Evolutionary conservation across 35 echinoderm and acorn worm genomes (phyloP), one percentile per base, ranked within the genome.

Genomic region (Apostichopus parvimensis): DNA sequence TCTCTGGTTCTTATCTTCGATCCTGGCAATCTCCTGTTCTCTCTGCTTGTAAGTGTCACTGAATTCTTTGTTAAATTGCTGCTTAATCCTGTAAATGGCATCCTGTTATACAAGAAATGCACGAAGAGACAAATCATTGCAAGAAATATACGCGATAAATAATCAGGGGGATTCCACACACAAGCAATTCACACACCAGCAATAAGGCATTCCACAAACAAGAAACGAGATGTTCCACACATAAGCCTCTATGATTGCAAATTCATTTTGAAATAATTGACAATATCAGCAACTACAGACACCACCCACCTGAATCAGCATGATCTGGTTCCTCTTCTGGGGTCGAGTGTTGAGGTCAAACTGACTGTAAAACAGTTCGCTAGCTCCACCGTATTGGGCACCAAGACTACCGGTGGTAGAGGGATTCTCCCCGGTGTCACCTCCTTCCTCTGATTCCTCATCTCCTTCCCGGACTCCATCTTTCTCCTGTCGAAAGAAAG

Each of bases 361-460:
- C 94, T 98, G 96, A 71, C 94, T 98, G 78, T 98, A 98, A 77
- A 98, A 98, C 12, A 95, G 87, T 6, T 95, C 92, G 66, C 91
- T 98, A 18, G 76, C 96, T 11, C 96, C 96, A 20, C 96, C 96
- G 79, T 78, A 98, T 87, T 94, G 90, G 15, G 92, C 92, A 2
- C 96, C 96, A n/a, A 98, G 94, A 60, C 93, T 95, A 25, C 96
- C 96, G 56, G 83, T 98, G 34, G 92, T 98, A 20, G 94, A 91
- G 9, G 94, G 92, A 54, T 95, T 94, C 55, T 98, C 96, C 26
- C 86, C 90, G 9, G 53, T 79, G 1, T 73, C 91, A 52, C 94
- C 96, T 10, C 96, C 96, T 82, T 98, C 96, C 52, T 95, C 96
- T 5, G 96, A 98, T 81, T 98, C 96, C 76, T 98, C 96, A 94